Evolutionary conservation across 1,140 invertebrate species (phyloP), one percentile per base, ranked within the genome.

Genomic region (Drosophila insularis): DNA sequence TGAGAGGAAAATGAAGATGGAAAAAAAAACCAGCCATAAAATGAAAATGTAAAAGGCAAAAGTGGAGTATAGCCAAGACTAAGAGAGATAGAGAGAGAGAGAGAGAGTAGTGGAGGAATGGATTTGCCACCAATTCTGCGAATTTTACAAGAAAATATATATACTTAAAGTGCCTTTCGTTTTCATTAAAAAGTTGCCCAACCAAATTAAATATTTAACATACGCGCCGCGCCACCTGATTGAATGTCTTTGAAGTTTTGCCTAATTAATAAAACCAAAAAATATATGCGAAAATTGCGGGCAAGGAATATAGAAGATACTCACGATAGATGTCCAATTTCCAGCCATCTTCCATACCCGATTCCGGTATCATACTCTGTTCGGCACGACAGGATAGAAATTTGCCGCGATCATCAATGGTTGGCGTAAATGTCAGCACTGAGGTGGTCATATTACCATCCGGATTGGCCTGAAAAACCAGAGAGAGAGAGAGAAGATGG

Each of bases 311-410:
- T 10, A 11, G 3, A 10, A 50, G 11, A 50, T 50, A 95, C 96
- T 97, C 93, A 98, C 97, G 96, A 92, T 97, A 94, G 91, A 98
- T 96, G 92, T 97, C 95, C 85, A 98, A 94, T 92, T 96, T 96
- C 95, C 96, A 96, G 61, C 94, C 95, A 77, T 97, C 96, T 91
- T 97, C 96, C 71, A 96, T 93, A 27, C 95, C 95, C 14, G 95
- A 96, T 77, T 96, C 94, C 4, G 94, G 94, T 74, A 97, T 94
- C 70, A 94, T 93, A 10, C 95, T 94, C 76, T 97, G 96, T 60
- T 95, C 94, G 2, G 95, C 96, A 73, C 95, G 93, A 90, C 97
- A 98, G 19, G 96, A 96, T 23, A 98, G 93, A 79, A 95, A 95
- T 92, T 97, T 95, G 55, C 96, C 97, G 53, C 95, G 95, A 90